A percentile compares a stretch with the other conserved stretches of the same genome.
phyloP scores from a whole-genome alignment of 2,888 invertebrate species.

The Metallyticus violacea region DNA sequence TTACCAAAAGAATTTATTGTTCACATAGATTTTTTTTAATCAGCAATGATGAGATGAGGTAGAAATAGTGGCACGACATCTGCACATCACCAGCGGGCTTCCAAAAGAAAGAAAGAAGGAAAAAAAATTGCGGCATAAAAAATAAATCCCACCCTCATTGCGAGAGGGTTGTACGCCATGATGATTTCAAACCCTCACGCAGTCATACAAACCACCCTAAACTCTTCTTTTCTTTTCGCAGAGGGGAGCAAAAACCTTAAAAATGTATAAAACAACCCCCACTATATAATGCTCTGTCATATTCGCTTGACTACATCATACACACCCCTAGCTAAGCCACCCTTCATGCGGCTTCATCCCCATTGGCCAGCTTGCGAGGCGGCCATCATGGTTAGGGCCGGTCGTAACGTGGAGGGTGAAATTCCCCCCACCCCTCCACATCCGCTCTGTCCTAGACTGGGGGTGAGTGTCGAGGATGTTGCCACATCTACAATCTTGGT shows the following conservation, averaged over 20 bases:
- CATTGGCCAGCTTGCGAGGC: constrained; percentile 6
- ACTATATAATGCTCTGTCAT: constrained; percentile 6
- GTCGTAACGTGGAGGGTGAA: background rate
- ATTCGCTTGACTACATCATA: background rate
- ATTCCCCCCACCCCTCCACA: background rate
- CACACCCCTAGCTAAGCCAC: background rate
- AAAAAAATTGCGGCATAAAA: background rate
- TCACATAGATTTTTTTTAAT: background rate
- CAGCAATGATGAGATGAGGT: background rate
- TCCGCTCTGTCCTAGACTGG: background rate
- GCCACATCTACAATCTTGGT: background rate
- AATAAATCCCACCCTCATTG: background rate
- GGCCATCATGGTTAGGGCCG: constrained; percentile 15
- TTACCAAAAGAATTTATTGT: background rate
- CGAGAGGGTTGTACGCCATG: background rate
- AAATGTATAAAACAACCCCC: constrained; percentile 8
- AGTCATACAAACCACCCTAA: constrained; percentile 1
- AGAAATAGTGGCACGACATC: background rate
- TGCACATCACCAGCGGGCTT: background rate
- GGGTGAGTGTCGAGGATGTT: background rate
- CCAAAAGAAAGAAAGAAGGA: no score
- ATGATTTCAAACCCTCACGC: background rate
- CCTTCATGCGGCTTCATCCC: constrained; percentile 2
- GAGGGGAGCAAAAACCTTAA: background rate
- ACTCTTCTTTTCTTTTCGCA: background rate